Percentiles rank a stretch among this genome's conserved stretches.
These are phyloP conservation scores for Rhagoletis pomonella DNA, from an alignment of 1,140 invertebrate genomes.

Conservation along the genomic window DNA sequence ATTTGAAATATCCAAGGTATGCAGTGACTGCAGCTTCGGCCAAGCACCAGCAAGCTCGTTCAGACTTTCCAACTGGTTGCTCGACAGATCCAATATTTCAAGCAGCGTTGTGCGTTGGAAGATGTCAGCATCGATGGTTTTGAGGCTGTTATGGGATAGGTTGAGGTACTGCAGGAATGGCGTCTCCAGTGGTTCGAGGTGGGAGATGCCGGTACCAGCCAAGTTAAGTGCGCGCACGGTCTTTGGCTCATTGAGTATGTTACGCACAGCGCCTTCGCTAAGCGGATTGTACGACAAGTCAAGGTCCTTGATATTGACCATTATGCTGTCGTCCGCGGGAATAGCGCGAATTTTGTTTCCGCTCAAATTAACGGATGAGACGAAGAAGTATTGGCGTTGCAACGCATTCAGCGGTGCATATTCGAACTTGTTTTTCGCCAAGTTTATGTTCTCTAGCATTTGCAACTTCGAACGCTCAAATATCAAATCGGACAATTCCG, in stretches of 20 bases:
- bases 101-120: constrained; percentile 87
- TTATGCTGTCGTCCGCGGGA: constrained; percentile 87
- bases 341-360: constrained; percentile 86
- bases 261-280: constrained; percentile 81
- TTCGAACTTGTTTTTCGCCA: constrained; percentile 85
- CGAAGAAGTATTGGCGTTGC: constrained; percentile 87
- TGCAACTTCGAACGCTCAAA: constrained; percentile 87
- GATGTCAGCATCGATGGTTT: constrained; percentile 78
- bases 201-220: constrained; percentile 84
- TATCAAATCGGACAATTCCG: constrained; percentile 86
- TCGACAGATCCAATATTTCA: constrained; percentile 85
- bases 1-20: constrained; percentile 83
- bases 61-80: constrained; percentile 82
- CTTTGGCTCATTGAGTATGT: constrained; percentile 91
- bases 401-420: constrained; percentile 85
- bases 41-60: constrained; percentile 79
- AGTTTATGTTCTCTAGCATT: constrained; percentile 87
- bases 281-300: constrained; percentile 92
- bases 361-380: constrained; percentile 86
- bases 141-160: constrained; percentile 86
- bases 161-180: constrained; percentile 90
- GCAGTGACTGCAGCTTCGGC: constrained; percentile 81
- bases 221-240: constrained; percentile 88
- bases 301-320: constrained; percentile 90
- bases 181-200: constrained; percentile 84